Percentiles rank a stretch among this genome's conserved stretches.
phyloP scores from a whole-genome alignment of 35 echinoderm and acorn worm genomes.

The Amphiura filiformis region DNA sequence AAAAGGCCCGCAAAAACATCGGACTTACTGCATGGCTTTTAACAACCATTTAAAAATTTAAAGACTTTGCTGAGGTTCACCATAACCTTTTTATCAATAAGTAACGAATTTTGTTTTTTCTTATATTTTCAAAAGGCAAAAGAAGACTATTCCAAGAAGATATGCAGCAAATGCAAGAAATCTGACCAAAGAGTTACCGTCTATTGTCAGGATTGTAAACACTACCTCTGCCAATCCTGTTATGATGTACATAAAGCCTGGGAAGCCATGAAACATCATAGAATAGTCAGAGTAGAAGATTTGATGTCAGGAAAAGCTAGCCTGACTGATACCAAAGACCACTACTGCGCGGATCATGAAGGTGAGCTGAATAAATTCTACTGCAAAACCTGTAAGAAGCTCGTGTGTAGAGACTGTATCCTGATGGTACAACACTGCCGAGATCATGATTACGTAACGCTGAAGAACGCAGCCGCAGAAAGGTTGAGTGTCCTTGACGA shows the following conservation, averaged over 20 bases:
- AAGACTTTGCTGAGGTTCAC: no score
- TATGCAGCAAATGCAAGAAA: background rate
- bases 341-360: background rate
- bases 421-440: background rate
- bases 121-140: no score
- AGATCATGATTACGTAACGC: no score
- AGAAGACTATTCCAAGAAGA: background rate
- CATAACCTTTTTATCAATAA: no score
- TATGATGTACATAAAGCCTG: background rate
- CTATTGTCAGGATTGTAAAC: background rate
- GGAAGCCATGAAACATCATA: background rate
- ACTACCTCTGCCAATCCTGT: background rate
- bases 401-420: background rate
- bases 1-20: no score
- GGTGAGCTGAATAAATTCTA: background rate
- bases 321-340: background rate
- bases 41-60: no score
- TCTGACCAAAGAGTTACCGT: background rate
- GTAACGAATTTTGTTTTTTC: no score
- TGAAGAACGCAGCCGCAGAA: background rate
- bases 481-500: background rate
- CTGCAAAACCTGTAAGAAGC: background rate
- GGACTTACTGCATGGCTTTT: no score
- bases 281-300: background rate
- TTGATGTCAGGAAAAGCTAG: background rate